Base-by-base conservation (phyloP, 1,140 invertebrate species). In the Nilaparvata lugens region DNA sequence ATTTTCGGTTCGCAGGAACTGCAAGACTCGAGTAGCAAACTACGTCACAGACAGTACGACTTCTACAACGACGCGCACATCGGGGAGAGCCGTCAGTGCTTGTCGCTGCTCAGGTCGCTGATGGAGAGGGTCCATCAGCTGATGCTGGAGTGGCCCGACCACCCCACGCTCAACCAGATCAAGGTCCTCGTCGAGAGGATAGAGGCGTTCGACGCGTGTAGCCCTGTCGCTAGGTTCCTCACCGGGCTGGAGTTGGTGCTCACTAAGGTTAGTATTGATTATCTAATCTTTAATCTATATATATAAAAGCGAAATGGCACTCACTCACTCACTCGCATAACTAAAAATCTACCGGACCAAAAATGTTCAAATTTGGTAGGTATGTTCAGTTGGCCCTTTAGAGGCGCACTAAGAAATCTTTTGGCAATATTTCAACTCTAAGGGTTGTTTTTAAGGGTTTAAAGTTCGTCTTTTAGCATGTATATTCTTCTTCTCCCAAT, bases 1-100 rank as follows among this genome's bases (percentile, higher is more conserved):
- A n/a, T n/a, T n/a, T n/a, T n/a, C n/a, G n/a, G n/a, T n/a, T n/a
- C n/a, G n/a, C n/a, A n/a, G n/a, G n/a, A n/a, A n/a, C 0, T 56
- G 52, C 9, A 40, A 28, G 13, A 66, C 18, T 6, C 53, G 58
- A 18, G 62, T 56, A 2, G 56, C 31, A 35, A 9, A 2, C 2
- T 6, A 6, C 31, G 9, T 11, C 31, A 35, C 54, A 62, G 58
- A 23, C 14, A 64, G 53, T 78, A 82, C 63, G 87, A 98, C 74
- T 92, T 97, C 69, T 98, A 99, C 71, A 83, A 82, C 64, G 90
- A 95, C 65, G 72, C 87, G 1, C 90, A 95, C 73, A 78, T 93
- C 0, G 72, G 80, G 0, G 88, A 96, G 75, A 83, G 88, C 0
- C 78, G 84, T 42, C 77, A 83, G 35, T 91, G 91, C 69, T 71